Base-by-base conservation (phyloP, 30 jellyfish, hydroid and myxozoan genomes). In the Rhopilema esculentum region DNA sequence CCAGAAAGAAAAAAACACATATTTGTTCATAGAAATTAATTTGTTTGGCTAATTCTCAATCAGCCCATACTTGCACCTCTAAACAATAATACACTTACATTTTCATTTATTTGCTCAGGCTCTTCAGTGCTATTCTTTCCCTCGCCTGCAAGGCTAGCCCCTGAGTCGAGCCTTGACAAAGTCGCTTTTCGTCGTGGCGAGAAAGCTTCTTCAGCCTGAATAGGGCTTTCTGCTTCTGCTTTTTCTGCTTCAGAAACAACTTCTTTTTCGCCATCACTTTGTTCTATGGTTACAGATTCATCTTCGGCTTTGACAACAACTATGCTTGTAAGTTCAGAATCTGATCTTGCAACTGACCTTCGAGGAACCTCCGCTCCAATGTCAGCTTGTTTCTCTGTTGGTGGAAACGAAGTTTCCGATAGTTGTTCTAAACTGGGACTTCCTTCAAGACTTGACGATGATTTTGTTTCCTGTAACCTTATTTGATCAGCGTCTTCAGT, bases 321-420 rank as follows among this genome's bases (percentile, higher is more conserved):
- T 1, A 83, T 70, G 86, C 92, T 83, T 9, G 92, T 83, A 15
- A 83, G 81, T n/a, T 83, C 92, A 12, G 92, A 83, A 23, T 83
- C 92, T 8, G 92, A 69, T 8, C 92, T 67, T 48, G 75, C 69
- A n/a, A 83, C 65, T 23, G 86, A 77, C 50, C 69, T n/a, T 33
- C 66, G 40, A 22, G 86, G 24, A 16, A 67, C 40, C 24, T 28
- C 69, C 0, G 21, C 66, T 24, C 30, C 52, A 33, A 84, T 53
- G 27, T 53, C 87, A 0, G n/a, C 66, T 22, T 74, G 69, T 49
- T 18, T 29, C 6, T 24, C 83, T 1, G 71, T 6, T 31, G 19
- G n/a, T 27, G 70, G 85, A 53, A 74, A 74, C 12, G 85, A 65
- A 27, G 85, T 74, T 40, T 74, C 85, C 24, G 50, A 48, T 7